Conservation (phyloP, 2,113 vertebrate species). For the Dolichotis patagonum region DNA sequence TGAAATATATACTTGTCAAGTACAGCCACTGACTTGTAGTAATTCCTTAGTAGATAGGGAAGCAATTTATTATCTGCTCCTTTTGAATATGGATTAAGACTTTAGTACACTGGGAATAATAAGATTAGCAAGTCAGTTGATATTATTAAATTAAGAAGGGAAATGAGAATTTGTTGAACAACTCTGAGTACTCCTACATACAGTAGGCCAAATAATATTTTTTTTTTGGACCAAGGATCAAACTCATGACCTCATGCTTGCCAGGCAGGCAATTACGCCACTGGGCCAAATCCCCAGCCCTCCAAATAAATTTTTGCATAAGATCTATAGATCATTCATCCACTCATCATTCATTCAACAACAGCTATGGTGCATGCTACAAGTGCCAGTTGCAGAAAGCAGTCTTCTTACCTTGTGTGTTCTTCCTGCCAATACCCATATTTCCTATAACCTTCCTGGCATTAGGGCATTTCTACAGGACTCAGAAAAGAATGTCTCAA, state of each 20-base stretch:
- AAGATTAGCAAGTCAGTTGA: constrained; percentile 20
- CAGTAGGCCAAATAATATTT: background rate
- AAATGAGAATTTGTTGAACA: background rate
- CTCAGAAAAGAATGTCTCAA: constrained; percentile 23
- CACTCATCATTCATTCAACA: background rate
- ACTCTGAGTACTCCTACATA: background rate
- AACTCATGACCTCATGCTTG: no score
- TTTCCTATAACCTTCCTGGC: constrained; percentile 33
- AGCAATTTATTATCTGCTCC: background rate
- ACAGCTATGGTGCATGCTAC: background rate
- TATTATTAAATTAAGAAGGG: background rate
- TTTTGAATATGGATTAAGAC: constrained; percentile 23
- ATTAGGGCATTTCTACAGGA: constrained; percentile 26
- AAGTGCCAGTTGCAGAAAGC: background rate
- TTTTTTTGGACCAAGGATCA: no score
- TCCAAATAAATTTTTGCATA: background rate
- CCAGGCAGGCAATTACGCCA: no score
- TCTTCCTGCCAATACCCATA: background rate
- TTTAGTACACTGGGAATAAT: background rate
- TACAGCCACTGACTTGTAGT: background rate
- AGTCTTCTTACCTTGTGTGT: background rate
- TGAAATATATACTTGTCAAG: background rate
- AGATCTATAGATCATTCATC: background rate
- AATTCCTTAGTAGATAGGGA: background rate
- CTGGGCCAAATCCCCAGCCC: no score